Evolutionary conservation across 2,113 vertebrate species (phyloP).

Genomic region (Hipposideros armiger): DNA sequence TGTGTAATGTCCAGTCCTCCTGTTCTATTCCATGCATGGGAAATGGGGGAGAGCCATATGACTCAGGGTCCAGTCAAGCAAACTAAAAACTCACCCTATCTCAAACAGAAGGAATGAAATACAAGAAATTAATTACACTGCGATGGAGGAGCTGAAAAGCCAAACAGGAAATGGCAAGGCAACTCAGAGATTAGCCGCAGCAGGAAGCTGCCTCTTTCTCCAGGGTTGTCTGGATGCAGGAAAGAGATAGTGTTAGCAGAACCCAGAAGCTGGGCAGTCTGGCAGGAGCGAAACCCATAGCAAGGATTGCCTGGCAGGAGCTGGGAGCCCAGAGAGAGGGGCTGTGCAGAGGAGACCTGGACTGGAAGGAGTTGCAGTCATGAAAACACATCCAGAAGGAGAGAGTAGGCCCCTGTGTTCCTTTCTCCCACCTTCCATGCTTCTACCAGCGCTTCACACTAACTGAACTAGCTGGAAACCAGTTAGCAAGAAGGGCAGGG

Average conservation of each 20-base stretch:
- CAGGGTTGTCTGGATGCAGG: background rate
- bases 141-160: background rate
- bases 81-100: background rate
- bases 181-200: background rate
- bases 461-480: background rate
- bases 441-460: background rate
- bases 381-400: background rate
- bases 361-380: background rate
- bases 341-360: background rate
- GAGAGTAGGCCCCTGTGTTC: rapidly evolving
- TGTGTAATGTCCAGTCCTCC: background rate
- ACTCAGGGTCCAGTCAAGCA: background rate
- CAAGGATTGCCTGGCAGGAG: background rate
- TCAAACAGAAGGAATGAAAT: constrained; percentile 38
- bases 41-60: background rate
- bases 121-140: background rate
- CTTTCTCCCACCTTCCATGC: background rate
- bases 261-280: background rate
- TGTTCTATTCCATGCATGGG: background rate
- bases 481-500: background rate
- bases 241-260: background rate
- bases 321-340: background rate
- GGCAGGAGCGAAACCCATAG: background rate
- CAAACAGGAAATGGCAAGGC: background rate
- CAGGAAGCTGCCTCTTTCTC: constrained; percentile 4